Evolutionary conservation across 1,140 invertebrate species (phyloP), one percentile per base, ranked within the genome.

Genomic region (Danaus melanippus): DNA sequence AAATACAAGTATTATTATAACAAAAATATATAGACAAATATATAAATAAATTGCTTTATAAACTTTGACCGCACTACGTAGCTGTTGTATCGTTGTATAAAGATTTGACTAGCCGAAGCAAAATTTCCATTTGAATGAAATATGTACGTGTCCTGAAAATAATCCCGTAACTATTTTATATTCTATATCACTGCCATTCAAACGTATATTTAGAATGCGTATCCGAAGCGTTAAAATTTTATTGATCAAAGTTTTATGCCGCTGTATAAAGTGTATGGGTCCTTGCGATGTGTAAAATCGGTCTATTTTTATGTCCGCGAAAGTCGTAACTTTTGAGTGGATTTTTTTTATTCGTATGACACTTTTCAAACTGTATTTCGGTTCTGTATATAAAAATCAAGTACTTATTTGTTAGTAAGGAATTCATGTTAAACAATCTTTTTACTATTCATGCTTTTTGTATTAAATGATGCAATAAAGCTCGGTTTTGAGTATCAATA

Each of bases 211-310:
- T 45, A 42, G 39, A 54, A 50, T 39, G 40, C 21, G 32, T 42
- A 50, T 50, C 60, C 51, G 62, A 51, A 61, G 53, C 64, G 68
- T 78, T 79, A 75, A 79, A 79, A 61, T 75, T 79, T 80, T 80
- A 79, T 79, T 73, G 72, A 69, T 69, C 67, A 60, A 62, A 67
- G 58, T 74, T 82, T 80, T 78, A 80, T 62, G 74, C 54, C 51
- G 44, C 56, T 65, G 66, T 74, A 80, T 74, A 80, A 79, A 79
- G 65, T 62, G 58, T 72, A 68, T 73, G 62, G 71, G 67, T 74
- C 66, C 67, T 75, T 71, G 69, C 66, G 71, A 83, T 72, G 77
- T 79, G 76, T 76, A 79, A 79, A 83, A 81, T 78, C 71, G 72
- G 67, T 73, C 71, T 75, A 79, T 76, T 81, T 82, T 83, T 83